phyloP scores from a whole-genome alignment of 2,888 invertebrate species.

The Hyposoter didymator region DNA sequence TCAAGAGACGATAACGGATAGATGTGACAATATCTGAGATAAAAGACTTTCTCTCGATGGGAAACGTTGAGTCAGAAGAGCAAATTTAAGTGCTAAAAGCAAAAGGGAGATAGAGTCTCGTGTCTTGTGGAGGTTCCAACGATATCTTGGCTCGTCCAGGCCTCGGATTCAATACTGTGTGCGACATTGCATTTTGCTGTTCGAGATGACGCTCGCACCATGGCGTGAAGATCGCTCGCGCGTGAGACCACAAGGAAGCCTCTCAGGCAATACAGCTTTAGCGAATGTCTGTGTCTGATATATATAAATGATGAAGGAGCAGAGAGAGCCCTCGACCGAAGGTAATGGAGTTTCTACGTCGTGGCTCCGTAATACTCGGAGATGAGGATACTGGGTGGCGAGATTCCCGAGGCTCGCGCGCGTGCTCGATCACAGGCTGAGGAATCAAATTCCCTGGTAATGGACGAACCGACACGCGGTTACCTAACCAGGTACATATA shows the following conservation, averaged over 20 bases:
- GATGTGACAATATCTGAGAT: neutral
- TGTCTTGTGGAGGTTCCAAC: slow-evolving; percentile 2
- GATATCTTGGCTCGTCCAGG: slow-evolving; percentile 8
- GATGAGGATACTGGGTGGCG: slow-evolving; percentile 35
- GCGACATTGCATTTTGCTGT: slow-evolving; percentile 29
- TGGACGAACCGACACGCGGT: slow-evolving; percentile 56
- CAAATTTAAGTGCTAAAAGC: neutral
- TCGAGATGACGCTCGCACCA: slow-evolving; percentile 15
- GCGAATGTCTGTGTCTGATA: neutral
- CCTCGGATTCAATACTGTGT: slow-evolving; percentile 4
- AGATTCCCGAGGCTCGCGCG: slow-evolving; percentile 41
- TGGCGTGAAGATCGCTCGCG: slow-evolving; percentile 44
- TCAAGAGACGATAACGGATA: neutral
- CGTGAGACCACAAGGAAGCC: slow-evolving; percentile 50
- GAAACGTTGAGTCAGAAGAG: slow-evolving; percentile 1
- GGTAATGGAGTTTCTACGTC: slow-evolving; percentile 70
- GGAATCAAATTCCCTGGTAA: slow-evolving; percentile 68
- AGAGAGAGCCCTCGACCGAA: slow-evolving; percentile 40
- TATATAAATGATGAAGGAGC: slow-evolving; percentile 11
- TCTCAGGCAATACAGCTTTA: slow-evolving; percentile 26
- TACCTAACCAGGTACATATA: slow-evolving; percentile 7
- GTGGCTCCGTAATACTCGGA: slow-evolving; percentile 56
- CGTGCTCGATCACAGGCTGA: slow-evolving; percentile 43
- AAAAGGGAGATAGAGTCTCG: neutral
- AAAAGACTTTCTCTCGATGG: neutral